Percentiles rank a stretch among this genome's conserved stretches.
Evolutionary conservation across 2,113 vertebrate genomes (phyloP).

Genomic region (Varanus komodoensis): DNA sequence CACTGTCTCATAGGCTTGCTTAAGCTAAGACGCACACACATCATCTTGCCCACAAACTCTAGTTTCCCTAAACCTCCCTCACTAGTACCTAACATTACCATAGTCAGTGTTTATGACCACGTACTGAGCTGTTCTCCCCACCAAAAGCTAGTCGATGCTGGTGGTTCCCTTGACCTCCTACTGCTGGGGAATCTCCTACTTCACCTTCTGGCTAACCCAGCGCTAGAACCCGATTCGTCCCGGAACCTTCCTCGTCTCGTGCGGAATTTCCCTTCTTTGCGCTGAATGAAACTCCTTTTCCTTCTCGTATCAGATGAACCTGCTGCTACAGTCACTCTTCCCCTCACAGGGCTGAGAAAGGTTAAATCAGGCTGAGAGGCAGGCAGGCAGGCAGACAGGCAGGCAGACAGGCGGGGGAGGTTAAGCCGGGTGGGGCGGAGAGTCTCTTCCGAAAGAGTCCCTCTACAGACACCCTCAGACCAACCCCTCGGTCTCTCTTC

Average conservation of each 20-base stretch:
- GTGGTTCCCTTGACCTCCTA: not conserved
- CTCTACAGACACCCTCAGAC: not conserved
- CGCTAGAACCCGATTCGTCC: not conserved
- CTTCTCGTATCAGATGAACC: not conserved
- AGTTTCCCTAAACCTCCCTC: not conserved
- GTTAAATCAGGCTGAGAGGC: constrained; percentile 27
- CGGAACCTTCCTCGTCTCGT: not conserved
- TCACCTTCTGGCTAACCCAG: not conserved
- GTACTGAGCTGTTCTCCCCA: not conserved
- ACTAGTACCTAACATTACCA: not conserved
- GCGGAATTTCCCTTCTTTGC: constrained; percentile 11
- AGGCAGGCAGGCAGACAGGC: not conserved
- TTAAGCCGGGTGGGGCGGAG: not conserved
- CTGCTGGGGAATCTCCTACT: not conserved
- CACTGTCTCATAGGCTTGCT: too few species aligned
- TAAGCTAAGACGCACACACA: not conserved
- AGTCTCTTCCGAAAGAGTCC: not conserved
- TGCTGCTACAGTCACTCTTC: constrained; percentile 27
- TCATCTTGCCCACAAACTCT: not conserved
- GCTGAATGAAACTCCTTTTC: not conserved
- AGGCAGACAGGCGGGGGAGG: not conserved
- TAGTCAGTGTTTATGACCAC: not conserved
- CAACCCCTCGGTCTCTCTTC: too few species aligned
- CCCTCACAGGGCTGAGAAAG: constrained; percentile 28
- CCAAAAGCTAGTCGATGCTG: not conserved